Evolutionary conservation across 2,113 vertebrate species (phyloP).

Genomic region (Helogale parvula): DNA sequence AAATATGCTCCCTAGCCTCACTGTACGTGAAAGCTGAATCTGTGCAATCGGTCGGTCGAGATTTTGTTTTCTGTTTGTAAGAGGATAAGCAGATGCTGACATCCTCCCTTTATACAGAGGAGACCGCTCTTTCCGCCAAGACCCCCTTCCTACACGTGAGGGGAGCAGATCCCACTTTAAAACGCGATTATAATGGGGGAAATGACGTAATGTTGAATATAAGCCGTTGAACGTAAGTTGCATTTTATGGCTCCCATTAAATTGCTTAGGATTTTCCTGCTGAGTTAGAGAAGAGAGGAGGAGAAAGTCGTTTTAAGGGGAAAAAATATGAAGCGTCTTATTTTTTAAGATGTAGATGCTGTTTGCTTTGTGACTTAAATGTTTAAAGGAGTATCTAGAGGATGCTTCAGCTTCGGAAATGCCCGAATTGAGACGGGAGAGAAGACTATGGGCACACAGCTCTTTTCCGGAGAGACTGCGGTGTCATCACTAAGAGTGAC

Average conservation of each 20-base stretch:
- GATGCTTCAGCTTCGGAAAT: not conserved
- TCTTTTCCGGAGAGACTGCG: not conserved
- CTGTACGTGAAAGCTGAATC: not conserved
- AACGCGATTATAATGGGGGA: not conserved
- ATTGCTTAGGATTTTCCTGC: slow-evolving; percentile 47
- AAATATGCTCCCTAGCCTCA: not conserved
- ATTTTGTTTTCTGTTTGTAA: not conserved
- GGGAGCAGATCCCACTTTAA: slow-evolving; percentile 31
- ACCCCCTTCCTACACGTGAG: not conserved
- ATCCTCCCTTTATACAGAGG: not conserved
- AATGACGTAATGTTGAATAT: slow-evolving; percentile 50
- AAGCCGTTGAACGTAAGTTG: slow-evolving; percentile 57
- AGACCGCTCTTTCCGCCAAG: not conserved
- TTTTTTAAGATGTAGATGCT: not conserved
- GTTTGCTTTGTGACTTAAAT: slow-evolving; percentile 24
- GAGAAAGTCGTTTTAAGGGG: not conserved
- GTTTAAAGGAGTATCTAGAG: not conserved
- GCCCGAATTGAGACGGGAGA: not conserved
- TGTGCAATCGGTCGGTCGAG: not conserved
- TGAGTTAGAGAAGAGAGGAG: not conserved
- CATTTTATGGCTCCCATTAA: slow-evolving; percentile 72
- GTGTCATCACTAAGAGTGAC: not conserved
- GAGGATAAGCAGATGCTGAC: slow-evolving; percentile 9
- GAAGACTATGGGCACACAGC: not conserved
- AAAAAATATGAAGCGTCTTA: not conserved